Percentiles rank a stretch among this genome's conserved stretches.
Evolutionary conservation across 1,140 invertebrate species (phyloP).

Genomic region (Odontomachus brunneus): DNA sequence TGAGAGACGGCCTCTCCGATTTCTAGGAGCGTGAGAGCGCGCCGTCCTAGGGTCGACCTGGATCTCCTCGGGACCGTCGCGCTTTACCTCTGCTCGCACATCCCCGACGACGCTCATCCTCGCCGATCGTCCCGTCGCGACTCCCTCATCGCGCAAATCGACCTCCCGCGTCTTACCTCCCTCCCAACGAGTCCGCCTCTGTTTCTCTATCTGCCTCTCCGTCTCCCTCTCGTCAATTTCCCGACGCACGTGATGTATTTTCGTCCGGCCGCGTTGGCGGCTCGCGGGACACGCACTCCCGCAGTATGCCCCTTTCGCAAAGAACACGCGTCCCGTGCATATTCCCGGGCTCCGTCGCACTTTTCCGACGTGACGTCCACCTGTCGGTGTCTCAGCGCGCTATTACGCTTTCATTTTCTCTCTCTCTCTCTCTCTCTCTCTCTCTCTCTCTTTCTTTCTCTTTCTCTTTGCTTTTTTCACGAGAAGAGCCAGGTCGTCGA

Average conservation of each 20-base stretch:
- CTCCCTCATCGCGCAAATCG: constrained; percentile 58
- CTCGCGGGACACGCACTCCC: constrained; percentile 73
- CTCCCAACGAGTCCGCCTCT: constrained; percentile 12
- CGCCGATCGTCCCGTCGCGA: constrained; percentile 61
- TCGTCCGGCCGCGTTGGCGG: constrained; percentile 64
- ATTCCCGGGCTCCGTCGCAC: not conserved
- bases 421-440: too few relatives aligned
- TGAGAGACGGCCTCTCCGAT: too few relatives aligned
- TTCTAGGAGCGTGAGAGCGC: too few relatives aligned
- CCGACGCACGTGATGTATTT: constrained; percentile 74
- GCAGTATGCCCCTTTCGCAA: not conserved
- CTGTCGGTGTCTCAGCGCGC: not conserved
- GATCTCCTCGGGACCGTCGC: constrained; percentile 44
- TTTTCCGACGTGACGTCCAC: constrained; percentile 4
- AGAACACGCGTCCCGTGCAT: not conserved
- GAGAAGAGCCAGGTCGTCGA: not conserved
- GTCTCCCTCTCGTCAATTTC: constrained; percentile 33
- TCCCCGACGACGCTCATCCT: constrained; percentile 56
- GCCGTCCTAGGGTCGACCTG: constrained; percentile 32
- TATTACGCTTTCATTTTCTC: not conserved
- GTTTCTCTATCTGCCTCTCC: not conserved
- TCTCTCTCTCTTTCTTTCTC: too few relatives aligned
- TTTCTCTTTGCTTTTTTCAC: too few relatives aligned
- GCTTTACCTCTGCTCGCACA: constrained; percentile 58
- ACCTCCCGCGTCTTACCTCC: constrained; percentile 41